Percentiles rank a stretch among this genome's conserved stretches.
Conservation (phyloP, 64 coral and sea anemone species). For the Acropora yongei region DNA sequence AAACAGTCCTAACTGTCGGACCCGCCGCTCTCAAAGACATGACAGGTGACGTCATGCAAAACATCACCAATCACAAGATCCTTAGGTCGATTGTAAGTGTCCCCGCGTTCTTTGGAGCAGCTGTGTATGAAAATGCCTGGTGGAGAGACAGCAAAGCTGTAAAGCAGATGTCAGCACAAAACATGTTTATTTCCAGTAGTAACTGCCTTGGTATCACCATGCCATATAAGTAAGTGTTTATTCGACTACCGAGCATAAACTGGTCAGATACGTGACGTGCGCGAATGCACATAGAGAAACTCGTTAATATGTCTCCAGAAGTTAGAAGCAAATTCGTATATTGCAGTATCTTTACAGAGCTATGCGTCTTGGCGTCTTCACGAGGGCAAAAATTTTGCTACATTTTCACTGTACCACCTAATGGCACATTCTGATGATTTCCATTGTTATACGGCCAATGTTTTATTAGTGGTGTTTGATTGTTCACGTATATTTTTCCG, state of each 20-base stretch:
- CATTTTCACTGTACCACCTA: too few relatives aligned
- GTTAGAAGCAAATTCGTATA: too few relatives aligned
- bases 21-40: conserved; percentile 13
- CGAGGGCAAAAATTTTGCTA: too few relatives aligned
- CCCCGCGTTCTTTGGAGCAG: conserved; percentile 27
- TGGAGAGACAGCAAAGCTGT: not conserved
- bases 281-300: too few relatives aligned
- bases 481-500: too few relatives aligned
- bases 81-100: conserved; percentile 30
- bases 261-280: too few relatives aligned
- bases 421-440: too few relatives aligned
- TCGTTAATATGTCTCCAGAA: too few relatives aligned
- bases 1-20: not conserved
- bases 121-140: conserved; percentile 16
- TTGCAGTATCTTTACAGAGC: too few relatives aligned
- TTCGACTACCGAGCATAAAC: not conserved
- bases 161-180: not conserved
- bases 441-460: too few relatives aligned
- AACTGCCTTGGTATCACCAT: conserved; percentile 31
- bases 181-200: conserved; percentile 18
- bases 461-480: too few relatives aligned
- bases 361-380: too few relatives aligned
- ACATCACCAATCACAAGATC: conserved; percentile 5
- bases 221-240: conserved; percentile 22
- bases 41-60: conserved; percentile 8